Base-by-base conservation (phyloP, 2,797 vertebrate genomes). In the Microctenopoma stevenorrisi region DNA sequence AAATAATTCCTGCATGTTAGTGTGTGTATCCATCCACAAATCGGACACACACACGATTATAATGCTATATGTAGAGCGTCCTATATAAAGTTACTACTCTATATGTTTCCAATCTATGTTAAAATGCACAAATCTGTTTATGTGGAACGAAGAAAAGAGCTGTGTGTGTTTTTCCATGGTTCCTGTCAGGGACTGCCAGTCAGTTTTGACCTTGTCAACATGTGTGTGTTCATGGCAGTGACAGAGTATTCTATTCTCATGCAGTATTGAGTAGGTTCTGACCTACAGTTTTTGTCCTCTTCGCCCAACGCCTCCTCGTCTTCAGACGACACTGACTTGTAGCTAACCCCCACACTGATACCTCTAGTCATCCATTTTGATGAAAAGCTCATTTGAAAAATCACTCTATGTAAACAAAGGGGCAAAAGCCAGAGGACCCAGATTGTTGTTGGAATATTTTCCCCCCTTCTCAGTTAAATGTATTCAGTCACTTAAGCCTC, bases 401-500 rank as follows among this genome's bases (percentile, higher is more conserved):
- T 52, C 77, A 22, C 37, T 75, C 53, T 64, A 15, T 44, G 46
- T 84, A 74, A 55, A 75, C 74, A 78, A 74, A 86, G 52, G 60
- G 64, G 62, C 64, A 67, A 74, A 70, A 79, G 72, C 81, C 16
- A 59, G 62, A 87, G 38, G 65, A 76, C 74, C 76, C 72, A 13
- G 48, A 78, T 79, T 84, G 69, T 76, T 85, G 73, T 79, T 56
- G 67, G 60, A 57, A 64, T 74, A 35, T 68, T 44, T 49, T 51
- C 13, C 6, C 48, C 51, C 64, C 56, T 68, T 71, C 66, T 71
- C 51, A 37, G 52, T 83, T 80, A 82, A 88, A 89, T 76, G 58
- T 89, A 89, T 91, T 87, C 87, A 86, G 72, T 81, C 28, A 13
- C 88, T 87, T 89, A 91, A 93, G 88, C 87, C 85, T 50, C 6